Percentiles rank a stretch among this genome's conserved stretches.
These are phyloP conservation scores for Cygnus buccinator DNA, from an alignment of 2,113 vertebrate genomes.

Conservation along the genomic window DNA sequence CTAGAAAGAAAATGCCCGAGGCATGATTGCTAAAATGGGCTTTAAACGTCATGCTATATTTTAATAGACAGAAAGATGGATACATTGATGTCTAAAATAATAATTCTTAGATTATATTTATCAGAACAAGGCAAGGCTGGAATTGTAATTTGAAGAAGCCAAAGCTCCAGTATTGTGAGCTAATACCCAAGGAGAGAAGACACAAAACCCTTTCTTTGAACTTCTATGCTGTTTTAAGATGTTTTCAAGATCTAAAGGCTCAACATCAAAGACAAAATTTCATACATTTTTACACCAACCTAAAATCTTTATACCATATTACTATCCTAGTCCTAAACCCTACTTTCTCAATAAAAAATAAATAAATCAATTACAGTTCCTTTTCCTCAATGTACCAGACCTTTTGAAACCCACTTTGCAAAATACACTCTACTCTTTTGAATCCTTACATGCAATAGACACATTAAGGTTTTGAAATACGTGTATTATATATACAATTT, in stretches of 20 bases:
- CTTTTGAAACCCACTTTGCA: constrained; percentile 13
- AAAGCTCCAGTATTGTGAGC: not conserved
- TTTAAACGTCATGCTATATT: constrained; percentile 69
- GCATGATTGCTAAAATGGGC: constrained; percentile 64
- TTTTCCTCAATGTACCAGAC: constrained; percentile 32
- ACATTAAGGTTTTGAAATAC: not conserved
- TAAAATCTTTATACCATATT: constrained; percentile 43
- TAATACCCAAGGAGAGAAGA: constrained; percentile 43
- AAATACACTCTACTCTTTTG: not conserved
- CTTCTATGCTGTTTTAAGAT: constrained; percentile 53
- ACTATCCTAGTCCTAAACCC: constrained; percentile 13
- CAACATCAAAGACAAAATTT: constrained; percentile 59
- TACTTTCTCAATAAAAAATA: constrained; percentile 52
- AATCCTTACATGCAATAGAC: constrained; percentile 30
- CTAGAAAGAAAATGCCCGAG: constrained; percentile 64
- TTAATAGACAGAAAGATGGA: constrained; percentile 66
- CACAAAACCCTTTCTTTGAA: constrained; percentile 41
- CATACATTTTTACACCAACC: constrained; percentile 15
- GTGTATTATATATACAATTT: not conserved
- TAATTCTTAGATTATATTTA: constrained; percentile 66
- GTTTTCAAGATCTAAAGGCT: constrained; percentile 58
- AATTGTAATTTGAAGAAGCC: constrained; percentile 32
- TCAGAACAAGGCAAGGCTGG: constrained; percentile 51
- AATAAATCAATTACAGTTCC: constrained; percentile 40
- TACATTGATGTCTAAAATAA: constrained; percentile 66